Conservation (phyloP, 2,888 invertebrate species). For the Eutolmus rufibarbis region DNA sequence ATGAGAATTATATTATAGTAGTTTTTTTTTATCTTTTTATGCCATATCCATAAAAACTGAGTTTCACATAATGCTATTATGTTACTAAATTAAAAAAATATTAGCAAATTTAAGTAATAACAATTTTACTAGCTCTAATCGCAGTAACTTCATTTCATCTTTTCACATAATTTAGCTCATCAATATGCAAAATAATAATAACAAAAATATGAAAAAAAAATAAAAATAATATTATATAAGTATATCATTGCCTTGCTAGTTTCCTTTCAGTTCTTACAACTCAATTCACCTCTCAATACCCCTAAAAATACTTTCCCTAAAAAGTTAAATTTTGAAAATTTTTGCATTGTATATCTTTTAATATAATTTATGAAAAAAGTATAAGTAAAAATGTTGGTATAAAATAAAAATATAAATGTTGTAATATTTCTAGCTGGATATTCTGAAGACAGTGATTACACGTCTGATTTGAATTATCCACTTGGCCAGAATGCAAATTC, state of each 20-base stretch:
- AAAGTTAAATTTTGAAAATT: neutral
- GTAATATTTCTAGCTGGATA: conserved; percentile 75
- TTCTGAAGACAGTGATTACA: conserved; percentile 97
- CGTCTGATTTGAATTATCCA: conserved; percentile 92
- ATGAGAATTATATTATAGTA: too few relatives aligned
- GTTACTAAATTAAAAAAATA: neutral
- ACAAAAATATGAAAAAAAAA: neutral
- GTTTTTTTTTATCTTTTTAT: too few relatives aligned
- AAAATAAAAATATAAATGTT: neutral
- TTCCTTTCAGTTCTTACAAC: neutral
- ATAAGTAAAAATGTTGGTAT: neutral
- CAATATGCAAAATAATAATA: neutral
- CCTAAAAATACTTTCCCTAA: neutral
- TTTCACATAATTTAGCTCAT: neutral
- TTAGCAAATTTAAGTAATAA: neutral
- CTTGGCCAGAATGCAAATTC: conserved; percentile 89
- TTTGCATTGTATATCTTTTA: neutral
- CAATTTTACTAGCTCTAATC: neutral
- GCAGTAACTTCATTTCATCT: neutral
- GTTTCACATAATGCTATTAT: neutral
- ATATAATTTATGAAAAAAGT: neutral
- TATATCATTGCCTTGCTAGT: neutral
- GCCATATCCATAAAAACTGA: too few relatives aligned
- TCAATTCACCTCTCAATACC: neutral
- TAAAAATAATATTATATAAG: neutral